These are phyloP conservation scores for Brevipalpus yothersi DNA, from an alignment of 1,140 invertebrate genomes.

Conservation along the genomic window DNA sequence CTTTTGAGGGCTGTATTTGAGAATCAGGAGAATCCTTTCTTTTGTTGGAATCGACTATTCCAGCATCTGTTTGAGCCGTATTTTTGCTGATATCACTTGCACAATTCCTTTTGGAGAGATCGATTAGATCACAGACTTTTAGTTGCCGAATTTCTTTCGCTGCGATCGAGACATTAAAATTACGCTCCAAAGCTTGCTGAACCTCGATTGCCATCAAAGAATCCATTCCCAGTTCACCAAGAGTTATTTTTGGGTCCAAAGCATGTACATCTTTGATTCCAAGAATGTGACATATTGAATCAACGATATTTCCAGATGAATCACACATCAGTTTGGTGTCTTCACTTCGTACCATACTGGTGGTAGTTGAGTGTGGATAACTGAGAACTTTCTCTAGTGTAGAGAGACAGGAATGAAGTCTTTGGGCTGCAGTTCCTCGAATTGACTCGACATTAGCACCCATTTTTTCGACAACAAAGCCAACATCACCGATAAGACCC, in stretches of 20 bases:
- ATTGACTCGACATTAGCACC: slow-evolving; percentile 55
- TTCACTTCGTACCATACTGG: slow-evolving; percentile 24
- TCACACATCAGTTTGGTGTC: slow-evolving; percentile 9
- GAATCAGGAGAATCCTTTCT: too few relatives aligned
- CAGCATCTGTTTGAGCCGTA: too few relatives aligned
- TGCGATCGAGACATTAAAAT: slow-evolving; percentile 6
- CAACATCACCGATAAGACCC: slow-evolving; percentile 92
- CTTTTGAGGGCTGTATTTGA: too few relatives aligned
- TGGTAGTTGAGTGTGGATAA: neutral
- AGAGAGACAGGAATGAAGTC: slow-evolving; percentile 58
- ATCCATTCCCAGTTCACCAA: slow-evolving; percentile 84
- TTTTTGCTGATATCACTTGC: too few relatives aligned
- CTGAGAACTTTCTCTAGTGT: slow-evolving; percentile 48
- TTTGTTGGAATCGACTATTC: too few relatives aligned
- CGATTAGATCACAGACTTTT: slow-evolving; percentile 1
- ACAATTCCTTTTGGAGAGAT: too few relatives aligned
- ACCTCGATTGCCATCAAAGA: slow-evolving; percentile 92
- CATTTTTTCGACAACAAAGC: slow-evolving; percentile 41
- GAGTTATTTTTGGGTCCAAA: slow-evolving; percentile 38
- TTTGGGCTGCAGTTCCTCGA: slow-evolving; percentile 71
- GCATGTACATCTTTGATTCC: slow-evolving; percentile 51
- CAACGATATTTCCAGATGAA: slow-evolving; percentile 24
- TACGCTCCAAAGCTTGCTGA: slow-evolving; percentile 25
- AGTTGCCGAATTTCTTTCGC: slow-evolving; percentile 8
- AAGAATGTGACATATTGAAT: slow-evolving; percentile 20